A percentile compares a stretch with the other conserved stretches of the same genome.
Evolutionary conservation across 2,888 invertebrate species (phyloP).

Genomic region (Synergus japonicus): DNA sequence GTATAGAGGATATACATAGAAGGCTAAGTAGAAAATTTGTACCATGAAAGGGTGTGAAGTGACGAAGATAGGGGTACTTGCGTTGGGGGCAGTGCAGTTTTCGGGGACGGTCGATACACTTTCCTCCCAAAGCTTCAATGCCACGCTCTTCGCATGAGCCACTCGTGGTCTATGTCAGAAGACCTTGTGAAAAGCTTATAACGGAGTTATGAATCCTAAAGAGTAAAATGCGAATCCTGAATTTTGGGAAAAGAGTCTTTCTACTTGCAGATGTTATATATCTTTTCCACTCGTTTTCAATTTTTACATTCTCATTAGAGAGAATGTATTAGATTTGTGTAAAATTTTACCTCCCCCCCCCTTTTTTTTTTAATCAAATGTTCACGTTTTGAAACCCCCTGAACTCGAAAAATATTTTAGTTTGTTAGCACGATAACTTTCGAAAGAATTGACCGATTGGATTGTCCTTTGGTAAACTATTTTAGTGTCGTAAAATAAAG

Average conservation of each 20-base stretch:
- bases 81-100: slow-evolving; percentile 22
- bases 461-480: too few species aligned
- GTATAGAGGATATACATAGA: not conserved
- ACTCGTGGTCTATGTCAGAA: slow-evolving; percentile 30
- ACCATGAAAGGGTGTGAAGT: not conserved
- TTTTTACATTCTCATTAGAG: too few species aligned
- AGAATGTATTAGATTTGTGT: too few species aligned
- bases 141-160: slow-evolving; percentile 28
- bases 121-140: slow-evolving; percentile 5
- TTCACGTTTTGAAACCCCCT: too few species aligned
- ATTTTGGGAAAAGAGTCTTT: slow-evolving; percentile 2
- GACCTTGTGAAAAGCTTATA: slow-evolving; percentile 25
- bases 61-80: slow-evolving; percentile 7
- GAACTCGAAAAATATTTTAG: too few species aligned
- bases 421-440: too few species aligned
- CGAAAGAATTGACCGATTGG: too few species aligned
- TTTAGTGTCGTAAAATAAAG: too few species aligned
- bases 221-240: not conserved
- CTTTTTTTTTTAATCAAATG: too few species aligned
- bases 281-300: not conserved
- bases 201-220: slow-evolving; percentile 3
- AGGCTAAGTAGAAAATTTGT: not conserved
- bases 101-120: slow-evolving; percentile 39
- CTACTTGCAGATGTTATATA: not conserved
- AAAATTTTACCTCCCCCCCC: too few species aligned